Evolutionary conservation across 2,797 vertebrate genomes (phyloP), one percentile per base, ranked within the genome.

Genomic region (Setipinna tenuifilis): DNA sequence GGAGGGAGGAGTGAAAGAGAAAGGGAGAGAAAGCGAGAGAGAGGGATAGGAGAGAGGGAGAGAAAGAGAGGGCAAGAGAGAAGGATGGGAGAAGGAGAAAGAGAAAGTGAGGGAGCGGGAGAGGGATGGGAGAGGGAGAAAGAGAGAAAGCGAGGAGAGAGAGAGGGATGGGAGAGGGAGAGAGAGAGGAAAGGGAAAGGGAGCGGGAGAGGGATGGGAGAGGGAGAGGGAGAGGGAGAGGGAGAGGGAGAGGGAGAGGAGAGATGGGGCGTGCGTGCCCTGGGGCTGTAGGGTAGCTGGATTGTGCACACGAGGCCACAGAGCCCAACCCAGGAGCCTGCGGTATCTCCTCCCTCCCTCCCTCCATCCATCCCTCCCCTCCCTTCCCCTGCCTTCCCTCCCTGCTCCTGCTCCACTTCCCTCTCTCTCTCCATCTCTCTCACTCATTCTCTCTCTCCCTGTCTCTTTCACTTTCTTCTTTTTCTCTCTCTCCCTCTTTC

Each of bases 141-240:
- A 68, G 62, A 61, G 58, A 23, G n/a, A 71, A 2, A 59, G 17
- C n/a, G 50, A 59, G 50, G 50, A 11, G 10, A 10, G 50, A 54
- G 58, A 3, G 57, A 59, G 35, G 2, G 41, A 19, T 2, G 31
- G 3, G 4, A 23, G 25, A 23, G 54, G 6, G 19, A 21, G 19
- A 1, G 58, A 59, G 87, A 86, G 91, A 88, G 91, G 90, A 91
- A 90, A 9, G 46, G 4, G 7, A 44, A 75, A 62, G 75, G 10
- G 61, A 23, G 61, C 4, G 59, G 0, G 19, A 61, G 0, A 25
- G 61, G 23, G 61, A 25, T n/a, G 59, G 35, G 35, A 41, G 5
- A 41, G 5, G 35, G 5, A 41, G 5, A 5, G 2, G 35, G 35
- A 41, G 35, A n/a, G 35, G 35, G 50, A 16, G 28, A 35, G 35